phyloP scores from a whole-genome alignment of 2,888 invertebrate genomes.

The Drosophila aldrichi region DNA sequence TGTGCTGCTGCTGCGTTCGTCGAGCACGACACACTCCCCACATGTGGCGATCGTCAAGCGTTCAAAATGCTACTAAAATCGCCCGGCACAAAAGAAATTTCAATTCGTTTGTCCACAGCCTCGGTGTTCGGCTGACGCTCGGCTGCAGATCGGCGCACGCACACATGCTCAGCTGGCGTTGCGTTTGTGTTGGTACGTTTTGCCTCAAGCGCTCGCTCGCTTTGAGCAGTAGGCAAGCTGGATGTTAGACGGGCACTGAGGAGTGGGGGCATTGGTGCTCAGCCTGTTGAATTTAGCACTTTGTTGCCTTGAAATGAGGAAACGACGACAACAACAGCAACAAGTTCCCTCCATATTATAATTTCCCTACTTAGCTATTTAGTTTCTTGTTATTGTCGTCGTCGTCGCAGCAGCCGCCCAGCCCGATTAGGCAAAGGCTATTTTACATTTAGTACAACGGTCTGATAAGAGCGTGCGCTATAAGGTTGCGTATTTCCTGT shows the following conservation, averaged over 20 bases:
- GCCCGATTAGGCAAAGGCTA: slow-evolving; percentile 83
- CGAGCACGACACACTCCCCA: slow-evolving; percentile 83
- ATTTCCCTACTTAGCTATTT: slow-evolving; percentile 52
- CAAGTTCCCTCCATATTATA: slow-evolving; percentile 54
- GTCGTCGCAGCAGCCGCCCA: slow-evolving; percentile 30
- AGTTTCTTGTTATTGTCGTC: slow-evolving; percentile 46
- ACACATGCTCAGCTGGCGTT: slow-evolving; percentile 25
- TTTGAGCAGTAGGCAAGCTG: background rate
- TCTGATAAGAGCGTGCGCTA: slow-evolving; percentile 75
- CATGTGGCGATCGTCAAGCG: slow-evolving; percentile 86
- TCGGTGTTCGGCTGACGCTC: slow-evolving; percentile 35
- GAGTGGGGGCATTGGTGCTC: slow-evolving; percentile 19
- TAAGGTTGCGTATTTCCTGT: slow-evolving; percentile 83
- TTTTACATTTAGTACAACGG: slow-evolving; percentile 47
- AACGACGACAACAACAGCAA: slow-evolving; percentile 53
- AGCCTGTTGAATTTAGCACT: slow-evolving; percentile 72
- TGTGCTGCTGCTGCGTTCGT: slow-evolving; percentile 77
- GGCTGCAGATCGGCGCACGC: slow-evolving; percentile 45
- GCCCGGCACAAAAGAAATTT: slow-evolving; percentile 82
- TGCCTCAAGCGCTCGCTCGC: background rate
- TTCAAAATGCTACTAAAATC: slow-evolving; percentile 86
- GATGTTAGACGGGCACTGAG: background rate
- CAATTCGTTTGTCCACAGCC: slow-evolving; percentile 71
- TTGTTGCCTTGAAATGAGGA: slow-evolving; percentile 83
- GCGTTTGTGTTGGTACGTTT: slow-evolving; percentile 38